These are phyloP conservation scores for Acrocephalus arundinaceus DNA, from an alignment of 2,113 vertebrate genomes.

Conservation along the genomic window DNA sequence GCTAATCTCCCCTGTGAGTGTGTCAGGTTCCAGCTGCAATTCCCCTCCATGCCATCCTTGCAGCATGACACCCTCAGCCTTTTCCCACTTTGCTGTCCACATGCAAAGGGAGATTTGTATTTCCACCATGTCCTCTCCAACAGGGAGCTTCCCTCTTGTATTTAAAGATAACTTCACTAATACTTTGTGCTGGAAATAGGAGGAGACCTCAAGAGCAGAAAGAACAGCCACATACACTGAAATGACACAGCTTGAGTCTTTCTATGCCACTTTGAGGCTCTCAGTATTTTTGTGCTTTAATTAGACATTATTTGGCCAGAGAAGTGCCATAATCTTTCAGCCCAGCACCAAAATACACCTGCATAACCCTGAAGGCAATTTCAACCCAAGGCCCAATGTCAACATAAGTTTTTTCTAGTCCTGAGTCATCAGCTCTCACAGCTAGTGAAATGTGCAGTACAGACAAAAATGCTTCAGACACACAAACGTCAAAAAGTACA, in stretches of 20 bases:
- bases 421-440: background rate
- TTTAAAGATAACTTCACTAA: background rate
- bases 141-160: background rate
- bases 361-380: background rate
- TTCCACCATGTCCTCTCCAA: background rate
- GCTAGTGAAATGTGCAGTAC: background rate
- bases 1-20: background rate
- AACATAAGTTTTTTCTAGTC: background rate
- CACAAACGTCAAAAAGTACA: background rate
- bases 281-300: background rate
- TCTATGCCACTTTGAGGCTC: background rate
- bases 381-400: background rate
- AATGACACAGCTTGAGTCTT: background rate
- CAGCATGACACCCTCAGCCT: background rate
- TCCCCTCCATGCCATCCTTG: background rate
- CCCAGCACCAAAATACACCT: background rate
- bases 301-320: background rate
- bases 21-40: background rate
- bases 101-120: background rate
- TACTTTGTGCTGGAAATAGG: background rate
- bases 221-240: background rate
- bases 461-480: background rate
- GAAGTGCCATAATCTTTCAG: background rate
- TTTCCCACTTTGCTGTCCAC: fast-evolving
- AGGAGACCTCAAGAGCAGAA: background rate